A percentile compares a stretch with the other conserved stretches of the same genome.
Evolutionary conservation across 2,888 invertebrate genomes (phyloP).

Genomic region (Noctua pronuba): DNA sequence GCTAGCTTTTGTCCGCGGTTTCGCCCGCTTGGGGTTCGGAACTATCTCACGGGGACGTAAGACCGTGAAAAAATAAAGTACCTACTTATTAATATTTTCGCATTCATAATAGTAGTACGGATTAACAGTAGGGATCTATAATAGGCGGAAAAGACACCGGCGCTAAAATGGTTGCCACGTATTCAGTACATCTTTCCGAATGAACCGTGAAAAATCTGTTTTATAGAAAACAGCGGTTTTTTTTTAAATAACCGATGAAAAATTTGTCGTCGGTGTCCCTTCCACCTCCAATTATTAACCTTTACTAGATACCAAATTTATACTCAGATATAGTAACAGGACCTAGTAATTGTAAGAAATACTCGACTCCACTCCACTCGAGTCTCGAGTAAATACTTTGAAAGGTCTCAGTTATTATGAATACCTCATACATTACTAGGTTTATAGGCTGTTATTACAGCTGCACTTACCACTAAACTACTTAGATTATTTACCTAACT

Average conservation of each 20-base stretch:
- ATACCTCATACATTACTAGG: neutral
- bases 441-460: constrained; percentile 25
- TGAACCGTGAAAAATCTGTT: too few species aligned
- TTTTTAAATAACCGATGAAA: too few species aligned
- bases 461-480: constrained; percentile 24
- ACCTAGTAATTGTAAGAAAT: constrained; percentile 12
- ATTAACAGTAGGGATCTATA: too few species aligned
- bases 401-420: constrained; percentile 24
- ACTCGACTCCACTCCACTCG: neutral
- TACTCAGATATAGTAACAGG: neutral
- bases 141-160: too few species aligned
- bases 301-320: neutral
- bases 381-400: neutral
- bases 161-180: too few species aligned
- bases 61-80: too few species aligned
- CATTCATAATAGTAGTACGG: too few species aligned
- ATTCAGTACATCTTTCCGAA: too few species aligned
- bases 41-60: neutral
- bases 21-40: neutral
- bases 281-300: too few species aligned
- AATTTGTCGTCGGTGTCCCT: too few species aligned
- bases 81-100: too few species aligned
- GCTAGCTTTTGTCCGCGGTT: neutral
- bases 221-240: too few species aligned
- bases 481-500: constrained; percentile 21